phyloP scores from a whole-genome alignment of 2,113 vertebrate genomes.

The Hypanus sabinus region DNA sequence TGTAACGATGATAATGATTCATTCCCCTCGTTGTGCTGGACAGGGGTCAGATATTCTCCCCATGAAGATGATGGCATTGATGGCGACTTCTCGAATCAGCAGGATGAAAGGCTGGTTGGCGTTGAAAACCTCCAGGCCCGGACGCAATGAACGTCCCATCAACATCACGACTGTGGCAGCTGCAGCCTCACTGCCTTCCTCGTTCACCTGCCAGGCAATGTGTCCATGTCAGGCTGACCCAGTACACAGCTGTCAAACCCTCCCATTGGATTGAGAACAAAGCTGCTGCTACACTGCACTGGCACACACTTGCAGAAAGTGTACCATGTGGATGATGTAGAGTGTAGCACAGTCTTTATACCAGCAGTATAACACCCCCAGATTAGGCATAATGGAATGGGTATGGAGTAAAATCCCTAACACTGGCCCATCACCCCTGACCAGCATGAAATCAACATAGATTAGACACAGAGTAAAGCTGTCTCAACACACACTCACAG shows the following conservation, averaged over 20 bases:
- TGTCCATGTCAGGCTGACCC: neutral
- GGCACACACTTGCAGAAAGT: neutral
- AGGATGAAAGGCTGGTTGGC: constrained; percentile 85
- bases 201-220: constrained; percentile 72
- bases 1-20: neutral
- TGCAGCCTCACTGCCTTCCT: constrained; percentile 86
- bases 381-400: neutral
- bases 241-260: neutral
- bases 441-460: neutral
- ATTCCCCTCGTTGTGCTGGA: neutral
- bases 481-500: no score
- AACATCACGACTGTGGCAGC: constrained; percentile 60
- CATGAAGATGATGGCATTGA: constrained; percentile 83
- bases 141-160: constrained; percentile 70
- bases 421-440: neutral
- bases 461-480: neutral
- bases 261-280: neutral
- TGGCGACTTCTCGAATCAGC: constrained; percentile 74
- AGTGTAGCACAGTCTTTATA: neutral
- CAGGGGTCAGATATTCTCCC: constrained; percentile 80
- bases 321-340: neutral
- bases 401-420: neutral
- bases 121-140: constrained; percentile 61
- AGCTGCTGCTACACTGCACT: neutral
- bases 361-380: neutral